Evolutionary conservation across 2,113 vertebrate species (phyloP).

Genomic region (Xiphias gladius): DNA sequence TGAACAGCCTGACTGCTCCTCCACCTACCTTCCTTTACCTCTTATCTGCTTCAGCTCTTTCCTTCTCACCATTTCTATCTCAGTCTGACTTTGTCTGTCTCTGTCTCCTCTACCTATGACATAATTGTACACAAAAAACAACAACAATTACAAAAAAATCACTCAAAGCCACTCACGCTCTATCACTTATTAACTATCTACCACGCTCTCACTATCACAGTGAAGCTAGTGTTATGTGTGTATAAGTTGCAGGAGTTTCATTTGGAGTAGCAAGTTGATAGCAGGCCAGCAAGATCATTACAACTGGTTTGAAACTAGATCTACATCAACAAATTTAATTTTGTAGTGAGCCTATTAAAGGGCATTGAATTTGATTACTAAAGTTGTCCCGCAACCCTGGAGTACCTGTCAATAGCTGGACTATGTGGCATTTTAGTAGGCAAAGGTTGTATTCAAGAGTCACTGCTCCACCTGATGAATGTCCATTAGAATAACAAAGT

Average conservation of each 20-base stretch:
- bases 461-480: background rate
- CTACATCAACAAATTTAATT: background rate
- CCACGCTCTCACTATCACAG: slow-evolving; percentile 11
- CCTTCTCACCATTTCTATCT: slow-evolving; percentile 11
- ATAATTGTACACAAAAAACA: slow-evolving; percentile 18
- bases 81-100: slow-evolving; percentile 21
- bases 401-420: background rate
- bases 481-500: background rate
- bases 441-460: background rate
- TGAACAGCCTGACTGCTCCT: slow-evolving; percentile 32
- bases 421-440: background rate
- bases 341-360: background rate
- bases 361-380: background rate
- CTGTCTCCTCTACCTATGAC: slow-evolving; percentile 30
- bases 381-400: background rate
- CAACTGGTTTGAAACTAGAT: background rate
- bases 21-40: slow-evolving; percentile 24
- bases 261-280: background rate
- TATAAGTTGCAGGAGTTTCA: background rate
- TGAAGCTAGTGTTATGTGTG: background rate
- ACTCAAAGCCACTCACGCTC: background rate
- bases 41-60: slow-evolving; percentile 32
- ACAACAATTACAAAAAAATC: background rate
- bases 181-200: slow-evolving; percentile 47
- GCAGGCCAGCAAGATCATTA: background rate